Evolutionary conservation across 2,888 invertebrate species (phyloP).

Genomic region (Drosophila borealis): DNA sequence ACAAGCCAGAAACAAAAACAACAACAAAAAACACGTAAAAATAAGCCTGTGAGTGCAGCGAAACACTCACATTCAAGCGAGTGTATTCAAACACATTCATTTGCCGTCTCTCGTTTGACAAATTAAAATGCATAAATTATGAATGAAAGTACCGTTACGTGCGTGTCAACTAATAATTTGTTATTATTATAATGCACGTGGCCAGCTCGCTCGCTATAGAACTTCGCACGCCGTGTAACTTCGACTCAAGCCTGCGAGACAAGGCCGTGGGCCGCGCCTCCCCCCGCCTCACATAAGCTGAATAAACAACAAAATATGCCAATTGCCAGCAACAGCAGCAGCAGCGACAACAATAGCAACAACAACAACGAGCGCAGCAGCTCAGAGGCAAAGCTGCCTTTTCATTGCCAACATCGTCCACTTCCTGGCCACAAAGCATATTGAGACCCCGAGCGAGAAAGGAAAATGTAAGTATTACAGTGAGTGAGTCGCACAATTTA

Average conservation of each 20-base stretch:
- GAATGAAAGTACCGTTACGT: constrained; percentile 81
- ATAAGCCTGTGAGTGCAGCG: constrained; percentile 29
- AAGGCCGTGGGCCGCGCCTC: constrained; percentile 30
- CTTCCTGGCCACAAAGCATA: constrained; percentile 62
- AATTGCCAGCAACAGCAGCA: constrained; percentile 50
- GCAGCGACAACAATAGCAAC: constrained; percentile 7
- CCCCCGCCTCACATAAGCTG: neutral
- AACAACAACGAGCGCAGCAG: constrained; percentile 26
- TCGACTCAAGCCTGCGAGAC: constrained; percentile 38
- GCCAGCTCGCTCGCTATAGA: constrained; percentile 37
- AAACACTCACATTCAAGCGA: constrained; percentile 14
- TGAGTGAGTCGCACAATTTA: constrained; percentile 60
- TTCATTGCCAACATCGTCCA: constrained; percentile 60
- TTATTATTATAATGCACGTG: constrained; percentile 79
- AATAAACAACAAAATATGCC: constrained; percentile 53
- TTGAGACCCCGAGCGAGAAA: constrained; percentile 23
- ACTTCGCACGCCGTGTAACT: constrained; percentile 50
- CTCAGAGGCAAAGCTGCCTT: constrained; percentile 54
- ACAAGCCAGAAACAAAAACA: constrained; percentile 35
- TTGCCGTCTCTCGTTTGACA: constrained; percentile 59
- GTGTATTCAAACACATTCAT: constrained; percentile 40
- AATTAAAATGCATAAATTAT: constrained; percentile 82
- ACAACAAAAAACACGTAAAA: constrained; percentile 13
- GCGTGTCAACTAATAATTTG: constrained; percentile 82
- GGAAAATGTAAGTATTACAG: constrained; percentile 49